Conservation (phyloP, 2,888 invertebrate species). For the Ferdinandea cuprea region DNA sequence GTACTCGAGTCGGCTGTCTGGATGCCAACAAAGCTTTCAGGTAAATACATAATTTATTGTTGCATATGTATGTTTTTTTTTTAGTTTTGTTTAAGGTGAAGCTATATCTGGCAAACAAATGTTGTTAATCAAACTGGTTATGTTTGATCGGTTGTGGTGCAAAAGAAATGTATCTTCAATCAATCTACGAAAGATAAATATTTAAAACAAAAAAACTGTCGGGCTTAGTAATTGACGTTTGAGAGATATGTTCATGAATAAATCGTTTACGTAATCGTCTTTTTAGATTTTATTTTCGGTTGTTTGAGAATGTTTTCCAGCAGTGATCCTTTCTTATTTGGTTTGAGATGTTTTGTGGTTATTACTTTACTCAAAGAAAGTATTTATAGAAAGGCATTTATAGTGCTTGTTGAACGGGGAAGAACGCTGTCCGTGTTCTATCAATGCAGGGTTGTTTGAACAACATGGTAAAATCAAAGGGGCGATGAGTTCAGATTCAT, state of each 20-base stretch:
- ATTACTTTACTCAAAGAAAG: too few species aligned
- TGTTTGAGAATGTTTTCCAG: not conserved
- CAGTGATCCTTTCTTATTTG: not conserved
- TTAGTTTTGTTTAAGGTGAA: conserved; percentile 28
- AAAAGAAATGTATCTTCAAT: not conserved
- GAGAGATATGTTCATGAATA: not conserved
- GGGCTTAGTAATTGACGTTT: not conserved
- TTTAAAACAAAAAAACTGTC: not conserved
- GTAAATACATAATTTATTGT: conserved; percentile 78
- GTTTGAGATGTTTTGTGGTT: too few species aligned
- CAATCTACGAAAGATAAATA: not conserved
- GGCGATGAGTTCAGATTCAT: too few species aligned
- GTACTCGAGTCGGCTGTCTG: conserved; percentile 82
- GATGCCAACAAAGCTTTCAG: conserved; percentile 83
- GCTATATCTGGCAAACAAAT: too few species aligned
- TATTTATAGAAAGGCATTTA: too few species aligned
- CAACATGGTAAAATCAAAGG: too few species aligned
- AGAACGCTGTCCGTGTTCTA: too few species aligned
- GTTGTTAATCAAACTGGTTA: not conserved
- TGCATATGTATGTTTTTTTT: conserved; percentile 79
- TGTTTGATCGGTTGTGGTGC: not conserved
- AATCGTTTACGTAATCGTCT: too few species aligned
- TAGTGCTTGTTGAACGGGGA: too few species aligned
- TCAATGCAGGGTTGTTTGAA: too few species aligned
- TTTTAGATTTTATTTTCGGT: not conserved